A percentile compares a stretch with the other conserved stretches of the same genome.
Evolutionary conservation across 2,113 vertebrate species (phyloP).

Genomic region (Neomonachus schauinslandi): DNA sequence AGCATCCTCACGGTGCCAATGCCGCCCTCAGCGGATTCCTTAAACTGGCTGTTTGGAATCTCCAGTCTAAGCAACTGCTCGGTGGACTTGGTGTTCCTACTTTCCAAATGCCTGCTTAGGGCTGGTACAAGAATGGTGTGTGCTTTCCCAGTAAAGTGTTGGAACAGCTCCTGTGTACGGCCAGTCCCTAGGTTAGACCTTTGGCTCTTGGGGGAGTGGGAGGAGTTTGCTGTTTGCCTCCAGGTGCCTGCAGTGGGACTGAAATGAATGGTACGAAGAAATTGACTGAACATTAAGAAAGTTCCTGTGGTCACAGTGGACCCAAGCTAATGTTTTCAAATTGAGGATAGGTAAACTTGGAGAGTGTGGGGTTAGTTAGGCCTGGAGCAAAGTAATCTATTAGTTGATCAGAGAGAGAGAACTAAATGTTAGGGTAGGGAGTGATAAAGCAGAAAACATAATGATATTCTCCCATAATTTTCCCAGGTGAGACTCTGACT

Average conservation of each 20-base stretch:
- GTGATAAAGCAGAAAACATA: neutral
- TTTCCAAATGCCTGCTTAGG: neutral
- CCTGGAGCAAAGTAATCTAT: neutral
- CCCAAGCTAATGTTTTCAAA: neutral
- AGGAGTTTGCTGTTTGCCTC: neutral
- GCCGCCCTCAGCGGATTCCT: slow-evolving; percentile 12
- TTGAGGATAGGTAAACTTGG: neutral
- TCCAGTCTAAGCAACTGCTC: neutral
- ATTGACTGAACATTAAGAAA: neutral
- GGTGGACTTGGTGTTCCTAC: neutral
- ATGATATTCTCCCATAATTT: neutral
- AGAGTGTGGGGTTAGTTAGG: neutral
- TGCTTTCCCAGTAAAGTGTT: neutral
- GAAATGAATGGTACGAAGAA: neutral
- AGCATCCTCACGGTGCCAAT: neutral
- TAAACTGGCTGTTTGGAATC: neutral
- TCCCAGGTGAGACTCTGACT: neutral
- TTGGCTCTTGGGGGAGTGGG: neutral
- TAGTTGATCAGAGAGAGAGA: neutral
- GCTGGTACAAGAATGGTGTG: neutral
- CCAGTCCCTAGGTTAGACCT: neutral
- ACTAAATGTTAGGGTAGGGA: neutral
- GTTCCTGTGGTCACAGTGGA: neutral
- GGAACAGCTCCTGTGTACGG: neutral
- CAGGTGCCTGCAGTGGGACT: neutral